Base-by-base conservation (phyloP, 2,797 vertebrate genomes). In the Nasua narica region DNA sequence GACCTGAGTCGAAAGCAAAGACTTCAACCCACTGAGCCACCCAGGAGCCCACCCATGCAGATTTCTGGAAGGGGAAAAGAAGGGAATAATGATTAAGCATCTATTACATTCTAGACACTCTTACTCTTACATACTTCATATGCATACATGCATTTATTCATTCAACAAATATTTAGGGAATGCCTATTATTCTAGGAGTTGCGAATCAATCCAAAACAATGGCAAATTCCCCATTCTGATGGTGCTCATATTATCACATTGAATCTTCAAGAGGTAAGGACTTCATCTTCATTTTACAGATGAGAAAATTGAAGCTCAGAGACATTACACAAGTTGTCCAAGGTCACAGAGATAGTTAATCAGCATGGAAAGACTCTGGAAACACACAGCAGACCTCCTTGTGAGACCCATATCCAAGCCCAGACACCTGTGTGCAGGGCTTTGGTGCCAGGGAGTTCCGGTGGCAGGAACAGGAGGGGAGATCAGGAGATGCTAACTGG, bases 281-380 rank as follows among this genome's bases (percentile, higher is more conserved):
- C 83, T 40, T 58, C 23, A 65, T 88, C 23, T 97, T 78, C 37
- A n/a, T 67, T 93, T 95, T 81, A 97, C 4, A 56, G 16, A 67
- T 35, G 60, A 97, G 78, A 87, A 96, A 43, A 76, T 2, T 1
- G 13, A 96, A 54, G 43, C 15, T 56, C 82, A 50, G 37, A 58
- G 69, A 79, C 74, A 9, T 70, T 82, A 48, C 14, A n/a, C 32
- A 83, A 84, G 43, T 16, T 14, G 12, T 37, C 18, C 40, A 35
- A 87, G 7, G 2, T 79, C 87, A 62, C 60, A 65, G 46, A 77
- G n/a, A 46, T 16, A 21, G 21, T 27, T 76, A 46, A 29, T 77
- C 19, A 82, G 32, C 60, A 48, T 56, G 37, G 52, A 84, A 85
- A 74, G 3, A 1, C 13, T 56, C 35, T 94, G 58, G 10, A 85